Percentiles rank a stretch among this genome's conserved stretches.
Evolutionary conservation across 2,113 vertebrate genomes (phyloP).

Genomic region (Hyaena hyaena): DNA sequence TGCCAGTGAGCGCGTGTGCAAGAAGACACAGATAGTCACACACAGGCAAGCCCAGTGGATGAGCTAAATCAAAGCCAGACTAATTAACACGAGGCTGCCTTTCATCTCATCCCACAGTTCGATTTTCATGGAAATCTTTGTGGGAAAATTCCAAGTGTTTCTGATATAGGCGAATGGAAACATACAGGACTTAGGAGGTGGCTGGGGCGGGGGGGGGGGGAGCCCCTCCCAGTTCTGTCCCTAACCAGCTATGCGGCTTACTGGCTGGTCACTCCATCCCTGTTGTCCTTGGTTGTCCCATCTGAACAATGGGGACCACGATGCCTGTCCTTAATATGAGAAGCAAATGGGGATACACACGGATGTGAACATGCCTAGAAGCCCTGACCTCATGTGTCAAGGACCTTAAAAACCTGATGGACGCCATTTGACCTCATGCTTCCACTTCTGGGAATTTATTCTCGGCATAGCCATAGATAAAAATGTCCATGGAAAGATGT

Average conservation of each 20-base stretch:
- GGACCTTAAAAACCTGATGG: not conserved
- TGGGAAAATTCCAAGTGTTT: not conserved
- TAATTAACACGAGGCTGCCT: not conserved
- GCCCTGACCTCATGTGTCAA: not conserved
- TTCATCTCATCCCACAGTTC: not conserved
- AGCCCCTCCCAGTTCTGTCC: not conserved
- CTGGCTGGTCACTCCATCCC: not conserved
- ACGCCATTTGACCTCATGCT: not conserved
- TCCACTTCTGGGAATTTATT: not conserved
- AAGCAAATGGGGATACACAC: not conserved
- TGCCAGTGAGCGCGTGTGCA: accelerated
- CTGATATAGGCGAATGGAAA: not conserved
- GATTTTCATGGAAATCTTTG: not conserved
- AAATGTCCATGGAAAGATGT: not conserved
- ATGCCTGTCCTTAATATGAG: not conserved
- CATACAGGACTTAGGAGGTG: not conserved
- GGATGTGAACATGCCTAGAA: accelerated
- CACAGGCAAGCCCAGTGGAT: accelerated
- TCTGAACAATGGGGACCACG: not conserved
- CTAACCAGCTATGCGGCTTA: not conserved
- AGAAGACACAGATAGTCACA: too few species aligned
- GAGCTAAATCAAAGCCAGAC: not conserved
- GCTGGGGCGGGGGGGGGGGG: too few species aligned
- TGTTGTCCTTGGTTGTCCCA: not conserved
- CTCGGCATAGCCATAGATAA: not conserved